A percentile compares a stretch with the other conserved stretches of the same genome.
phyloP scores from a whole-genome alignment of 2,888 invertebrate species.

The Philaethria dido region DNA sequence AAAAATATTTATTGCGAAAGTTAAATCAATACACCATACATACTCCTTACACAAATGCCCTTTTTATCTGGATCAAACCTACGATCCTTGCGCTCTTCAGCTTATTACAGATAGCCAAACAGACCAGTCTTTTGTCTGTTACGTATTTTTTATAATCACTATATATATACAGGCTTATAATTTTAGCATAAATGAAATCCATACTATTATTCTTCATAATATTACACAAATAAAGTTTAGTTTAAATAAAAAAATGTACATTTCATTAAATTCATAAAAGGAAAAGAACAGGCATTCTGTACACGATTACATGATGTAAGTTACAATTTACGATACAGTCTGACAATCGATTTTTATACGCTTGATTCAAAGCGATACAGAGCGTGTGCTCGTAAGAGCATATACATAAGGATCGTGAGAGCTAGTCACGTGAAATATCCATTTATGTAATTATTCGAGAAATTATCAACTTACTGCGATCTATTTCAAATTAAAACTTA shows the following conservation, averaged over 20 bases:
- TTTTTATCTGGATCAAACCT: too few relatives aligned
- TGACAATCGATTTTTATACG: conserved; percentile 23
- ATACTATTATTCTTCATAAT: background rate
- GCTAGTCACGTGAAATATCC: conserved; percentile 54
- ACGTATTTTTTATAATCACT: too few relatives aligned
- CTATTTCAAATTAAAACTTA: conserved; percentile 47
- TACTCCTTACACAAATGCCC: too few relatives aligned
- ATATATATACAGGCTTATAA: too few relatives aligned
- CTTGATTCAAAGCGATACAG: conserved; percentile 11
- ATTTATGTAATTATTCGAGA: conserved; percentile 49
- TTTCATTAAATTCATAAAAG: background rate
- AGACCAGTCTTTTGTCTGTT: too few relatives aligned
- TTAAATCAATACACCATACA: too few relatives aligned
- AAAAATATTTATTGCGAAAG: too few relatives aligned
- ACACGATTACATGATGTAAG: background rate
- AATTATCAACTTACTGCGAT: conserved; percentile 44
- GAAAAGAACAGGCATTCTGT: background rate
- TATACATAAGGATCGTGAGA: conserved; percentile 44
- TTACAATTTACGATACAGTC: conserved; percentile 14
- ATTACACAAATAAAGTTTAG: background rate
- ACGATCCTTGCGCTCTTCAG: too few relatives aligned
- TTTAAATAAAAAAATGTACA: background rate
- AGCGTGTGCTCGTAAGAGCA: conserved; percentile 32
- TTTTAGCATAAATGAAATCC: too few relatives aligned
- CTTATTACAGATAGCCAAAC: too few relatives aligned